Evolutionary conservation across 2,113 vertebrate species (phyloP), one percentile per base, ranked within the genome.

Genomic region (Strigops habroptila): DNA sequence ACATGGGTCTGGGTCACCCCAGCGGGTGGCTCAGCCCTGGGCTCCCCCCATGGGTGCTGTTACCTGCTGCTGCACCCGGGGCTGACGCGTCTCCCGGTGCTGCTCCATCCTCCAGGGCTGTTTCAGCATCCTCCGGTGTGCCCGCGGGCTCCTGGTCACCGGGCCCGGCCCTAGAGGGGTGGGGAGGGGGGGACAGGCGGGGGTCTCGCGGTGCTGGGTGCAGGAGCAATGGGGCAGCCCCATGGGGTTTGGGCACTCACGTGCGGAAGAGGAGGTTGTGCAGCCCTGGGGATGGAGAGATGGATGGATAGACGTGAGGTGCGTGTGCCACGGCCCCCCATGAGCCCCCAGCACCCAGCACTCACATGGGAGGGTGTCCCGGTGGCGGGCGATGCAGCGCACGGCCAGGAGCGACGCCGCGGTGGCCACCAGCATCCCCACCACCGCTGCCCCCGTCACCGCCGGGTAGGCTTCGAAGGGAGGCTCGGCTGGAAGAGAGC

Each of bases 401-500:
- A 86, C 33, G 4, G 91, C 91, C 76, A 96, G 86, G 6, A 96
- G 68, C 0, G 96, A 95, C 0, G 28, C 64, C 0, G 37, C 18
- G 2, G 71, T 88, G 89, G 96, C 96, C 83, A 81, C 91, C 80
- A 95, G 23, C 96, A 96, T 96, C 59, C 93, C 96, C 3, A 6
- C 68, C 68, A 41, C 86, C 0, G 93, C 96, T 0, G 96, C 96
- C 12, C 35, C 96, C 2, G 19, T 83, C 94, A 92, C 94, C 0
- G 96, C 96, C 0, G 89, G 93, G 49, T 92, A 93, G 1, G 94
- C 94, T 53, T 93, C 94, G 5, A 95, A 92, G 71, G 94, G 93
- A 11, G 93, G 94, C 91, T 96, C 93, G 1, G 96, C 96, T 96
- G 89, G 59, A 93, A 95, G 59, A 93, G 94, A 96, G 63, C 49